Evolutionary conservation across 1,140 invertebrate species (phyloP), one percentile per base, ranked within the genome.

Genomic region (Saccostrea cuccullata): DNA sequence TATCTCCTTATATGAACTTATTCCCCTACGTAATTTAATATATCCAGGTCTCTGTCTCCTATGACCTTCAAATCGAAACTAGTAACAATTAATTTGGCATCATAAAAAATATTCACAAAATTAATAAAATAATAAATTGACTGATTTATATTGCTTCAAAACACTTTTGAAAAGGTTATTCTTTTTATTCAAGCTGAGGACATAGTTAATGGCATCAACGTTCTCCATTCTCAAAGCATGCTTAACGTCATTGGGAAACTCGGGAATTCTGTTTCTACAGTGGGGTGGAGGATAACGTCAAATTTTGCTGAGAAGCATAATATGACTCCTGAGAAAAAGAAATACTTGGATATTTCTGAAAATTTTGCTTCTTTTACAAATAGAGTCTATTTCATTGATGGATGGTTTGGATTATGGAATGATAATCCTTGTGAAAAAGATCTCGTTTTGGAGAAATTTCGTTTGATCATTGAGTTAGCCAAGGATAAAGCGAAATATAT

Each of bases 401-500:
- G 70, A 26, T 73, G 70, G 70, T 73, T 30, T 36, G 70, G 70
- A 73, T 73, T 73, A 26, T 73, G 70, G 70, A 73, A 73, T 30
- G 70, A 73, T 73, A 73, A 73, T 73, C 70, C 70, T 30, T 73
- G 70, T 73, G 70, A 73, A 73, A 73, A 36, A 73, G 13, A 11
- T 26, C 9, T 23, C 9, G 70, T 73, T 26, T 0, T 30, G 12
- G 70, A 73, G 0, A 26, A 26, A 12, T 36, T 73, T 12, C 23
- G 30, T 26, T 26, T 3, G 3, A 73, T 73, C 8, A 36, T 73
- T 12, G 23, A 30, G 23, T 23, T 9, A 23, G 30, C 12, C 1
- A 73, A 64, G 17, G 58, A 73, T 12, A 30, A 23, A 11, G 0
- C 3, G n/a, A 73, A 30, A 73, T 11, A 73, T 12, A 30, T 73